Evolutionary conservation across 1,140 invertebrate genomes (phyloP), one percentile per base, ranked within the genome.

Genomic region (Pogonus chalceus): DNA sequence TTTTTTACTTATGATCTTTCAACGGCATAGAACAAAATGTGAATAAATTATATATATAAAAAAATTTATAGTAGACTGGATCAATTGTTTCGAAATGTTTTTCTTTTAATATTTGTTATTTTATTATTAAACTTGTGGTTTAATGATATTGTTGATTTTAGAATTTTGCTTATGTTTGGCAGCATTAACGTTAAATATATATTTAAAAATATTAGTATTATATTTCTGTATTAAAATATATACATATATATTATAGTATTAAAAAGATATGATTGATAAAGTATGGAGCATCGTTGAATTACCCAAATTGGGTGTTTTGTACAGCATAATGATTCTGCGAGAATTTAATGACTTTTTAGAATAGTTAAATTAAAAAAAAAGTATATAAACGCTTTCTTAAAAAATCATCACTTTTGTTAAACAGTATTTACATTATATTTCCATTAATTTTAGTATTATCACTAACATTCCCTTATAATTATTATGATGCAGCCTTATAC

Each of bases 381-480:
- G 18, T 43, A 43, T 43, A 43, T 43, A 43, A 43, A 43, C 37
- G 37, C 37, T 43, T 43, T 43, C 18, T 18, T 43, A 43, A 43
- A 43, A n/a, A 12, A 43, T 43, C 37, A 43, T 43, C 37, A 43
- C 37, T 43, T 43, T 43, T 43, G 37, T 43, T 43, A 43, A 18
- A 12, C 37, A 43, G 37, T 43, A 43, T 43, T 43, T 43, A 43
- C 4, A 4, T 43, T 43, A 18, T 43, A 43, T 10, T 43, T 43
- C 37, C 37, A 43, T 12, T 43, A 52, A 31, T 55, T 49, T 51
- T 22, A 55, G 23, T 55, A 51, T 55, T 49, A 53, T 18, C 20
- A 55, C 21, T 26, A 55, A 23, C 24, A 55, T 35, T 23, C 46
- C n/a, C 37, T 31, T 31, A 4, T 31, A 18, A 10, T 43, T 43